Conservation (phyloP, 2,797 vertebrate species). For the Chrosomus eos region DNA sequence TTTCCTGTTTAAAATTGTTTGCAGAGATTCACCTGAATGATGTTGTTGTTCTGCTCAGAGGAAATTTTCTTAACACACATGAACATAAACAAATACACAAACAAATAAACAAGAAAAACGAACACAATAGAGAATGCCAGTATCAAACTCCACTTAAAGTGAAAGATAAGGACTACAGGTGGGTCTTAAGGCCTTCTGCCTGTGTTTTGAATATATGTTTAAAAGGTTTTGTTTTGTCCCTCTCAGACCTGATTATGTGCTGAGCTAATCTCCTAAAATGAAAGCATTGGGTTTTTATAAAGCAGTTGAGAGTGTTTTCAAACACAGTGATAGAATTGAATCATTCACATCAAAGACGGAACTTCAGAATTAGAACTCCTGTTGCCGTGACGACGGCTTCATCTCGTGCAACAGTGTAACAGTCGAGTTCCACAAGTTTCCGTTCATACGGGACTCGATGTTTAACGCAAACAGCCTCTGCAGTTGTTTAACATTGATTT, state of each 20-base stretch:
- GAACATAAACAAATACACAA: too few species aligned
- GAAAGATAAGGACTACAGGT: too few species aligned
- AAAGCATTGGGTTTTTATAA: neutral
- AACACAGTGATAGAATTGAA: neutral
- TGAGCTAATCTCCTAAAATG: conserved; percentile 5
- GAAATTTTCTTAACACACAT: neutral
- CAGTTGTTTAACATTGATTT: too few species aligned
- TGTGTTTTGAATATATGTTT: neutral
- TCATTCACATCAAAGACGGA: neutral
- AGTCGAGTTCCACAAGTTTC: too few species aligned
- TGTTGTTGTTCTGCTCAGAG: neutral
- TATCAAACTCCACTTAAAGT: too few species aligned
- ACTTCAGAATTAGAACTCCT: neutral
- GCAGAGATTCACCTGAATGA: neutral
- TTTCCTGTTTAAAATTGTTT: neutral
- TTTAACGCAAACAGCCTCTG: too few species aligned
- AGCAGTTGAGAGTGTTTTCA: neutral
- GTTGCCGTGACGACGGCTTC: neutral
- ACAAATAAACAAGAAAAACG: too few species aligned
- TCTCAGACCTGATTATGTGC: conserved; percentile 22
- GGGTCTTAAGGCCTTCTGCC: too few species aligned
- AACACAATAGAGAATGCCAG: too few species aligned
- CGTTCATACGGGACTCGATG: too few species aligned
- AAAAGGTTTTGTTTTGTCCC: neutral
- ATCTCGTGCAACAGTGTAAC: neutral